phyloP scores from a whole-genome alignment of 2,113 vertebrate species.

The Chamaea fasciata region DNA sequence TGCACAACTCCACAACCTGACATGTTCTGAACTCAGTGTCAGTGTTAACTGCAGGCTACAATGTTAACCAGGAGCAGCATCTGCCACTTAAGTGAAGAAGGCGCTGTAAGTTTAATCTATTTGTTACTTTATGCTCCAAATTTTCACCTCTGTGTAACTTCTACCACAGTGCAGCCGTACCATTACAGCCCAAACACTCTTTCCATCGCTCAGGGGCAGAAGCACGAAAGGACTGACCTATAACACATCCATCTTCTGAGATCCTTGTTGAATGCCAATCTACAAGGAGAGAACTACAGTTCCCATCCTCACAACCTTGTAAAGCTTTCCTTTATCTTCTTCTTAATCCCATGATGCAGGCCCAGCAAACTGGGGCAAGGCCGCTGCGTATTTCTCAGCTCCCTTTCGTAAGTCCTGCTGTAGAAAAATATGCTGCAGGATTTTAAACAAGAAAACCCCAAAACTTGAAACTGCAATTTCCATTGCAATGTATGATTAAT shows the following conservation, averaged over 20 bases:
- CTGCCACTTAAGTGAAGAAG: background rate
- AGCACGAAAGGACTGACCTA: background rate
- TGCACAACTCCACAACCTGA: background rate
- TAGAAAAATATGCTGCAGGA: background rate
- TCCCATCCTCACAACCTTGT: background rate
- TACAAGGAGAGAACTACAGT: background rate
- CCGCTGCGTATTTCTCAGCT: background rate
- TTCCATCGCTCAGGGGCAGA: background rate
- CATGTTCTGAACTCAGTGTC: background rate
- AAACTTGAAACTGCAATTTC: background rate
- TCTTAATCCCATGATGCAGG: background rate
- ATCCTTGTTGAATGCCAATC: background rate
- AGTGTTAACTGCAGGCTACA: background rate
- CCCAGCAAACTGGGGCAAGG: background rate
- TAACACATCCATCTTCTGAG: background rate
- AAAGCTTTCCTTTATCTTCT: background rate
- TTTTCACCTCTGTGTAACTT: background rate
- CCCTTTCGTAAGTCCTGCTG: fast-evolving
- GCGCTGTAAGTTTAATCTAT: background rate
- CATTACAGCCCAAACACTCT: background rate
- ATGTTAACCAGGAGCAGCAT: background rate
- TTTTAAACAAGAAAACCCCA: background rate
- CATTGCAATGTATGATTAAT: background rate
- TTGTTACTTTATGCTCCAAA: background rate
- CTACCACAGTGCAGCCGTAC: background rate